Percentiles rank a stretch among this genome's conserved stretches.
phyloP scores from a whole-genome alignment of 1,140 invertebrate species.

The Pogonus chalceus region DNA sequence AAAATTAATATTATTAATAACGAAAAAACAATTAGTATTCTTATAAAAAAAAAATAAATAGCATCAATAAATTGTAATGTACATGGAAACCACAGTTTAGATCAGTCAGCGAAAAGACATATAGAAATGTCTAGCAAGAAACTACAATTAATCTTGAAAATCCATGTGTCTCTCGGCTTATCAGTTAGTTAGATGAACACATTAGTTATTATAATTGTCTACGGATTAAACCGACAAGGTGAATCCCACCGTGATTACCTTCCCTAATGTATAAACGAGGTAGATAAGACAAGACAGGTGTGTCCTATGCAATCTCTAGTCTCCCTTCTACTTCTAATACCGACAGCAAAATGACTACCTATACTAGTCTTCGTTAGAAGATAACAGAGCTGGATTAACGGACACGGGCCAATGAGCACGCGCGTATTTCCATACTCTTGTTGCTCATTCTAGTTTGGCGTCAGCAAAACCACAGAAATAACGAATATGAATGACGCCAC shows the following conservation, averaged over 20 bases:
- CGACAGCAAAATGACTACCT: background rate
- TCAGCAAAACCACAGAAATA: background rate
- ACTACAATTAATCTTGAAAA: background rate
- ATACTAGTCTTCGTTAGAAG: background rate
- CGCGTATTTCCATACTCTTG: background rate
- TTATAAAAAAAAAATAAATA: too few species aligned
- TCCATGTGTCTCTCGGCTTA: background rate
- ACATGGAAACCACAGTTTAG: too few species aligned
- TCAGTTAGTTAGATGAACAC: constrained; percentile 1
- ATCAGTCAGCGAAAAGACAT: too few species aligned
- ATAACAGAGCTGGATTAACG: background rate
- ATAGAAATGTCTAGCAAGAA: background rate
- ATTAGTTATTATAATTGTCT: constrained; percentile 5
- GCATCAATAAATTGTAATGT: too few species aligned
- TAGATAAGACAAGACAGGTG: background rate
- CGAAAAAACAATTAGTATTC: too few species aligned
- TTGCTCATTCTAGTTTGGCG: too few species aligned
- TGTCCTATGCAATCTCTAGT: too few species aligned
- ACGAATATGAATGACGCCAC: background rate
- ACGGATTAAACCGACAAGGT: constrained; percentile 1
- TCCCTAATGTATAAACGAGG: background rate
- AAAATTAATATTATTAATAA: too few species aligned
- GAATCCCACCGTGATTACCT: background rate
- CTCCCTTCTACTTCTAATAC: too few species aligned
- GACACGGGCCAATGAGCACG: background rate